Conservation (phyloP, 2,888 invertebrate genomes). For the Ichneumoninae sp. region DNA sequence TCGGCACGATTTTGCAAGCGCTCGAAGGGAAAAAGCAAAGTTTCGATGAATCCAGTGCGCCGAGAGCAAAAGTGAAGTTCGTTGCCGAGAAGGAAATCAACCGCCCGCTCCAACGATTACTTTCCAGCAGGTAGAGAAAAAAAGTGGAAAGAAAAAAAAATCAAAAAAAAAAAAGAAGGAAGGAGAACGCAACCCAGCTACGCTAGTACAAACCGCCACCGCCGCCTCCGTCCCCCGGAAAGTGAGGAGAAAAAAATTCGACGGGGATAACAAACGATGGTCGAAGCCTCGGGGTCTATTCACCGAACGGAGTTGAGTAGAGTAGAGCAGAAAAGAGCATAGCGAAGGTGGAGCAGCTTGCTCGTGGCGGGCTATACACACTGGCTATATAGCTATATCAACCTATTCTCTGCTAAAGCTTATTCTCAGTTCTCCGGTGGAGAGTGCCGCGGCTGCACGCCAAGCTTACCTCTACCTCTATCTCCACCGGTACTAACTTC, state of each 20-base stretch:
- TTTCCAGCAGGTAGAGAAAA: slow-evolving; percentile 41
- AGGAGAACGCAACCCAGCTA: slow-evolving; percentile 21
- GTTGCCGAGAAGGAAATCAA: slow-evolving; percentile 40
- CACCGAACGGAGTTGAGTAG: slow-evolving; percentile 13
- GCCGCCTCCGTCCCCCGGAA: slow-evolving; percentile 6
- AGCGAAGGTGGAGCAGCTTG: slow-evolving; percentile 27
- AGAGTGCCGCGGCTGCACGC: slow-evolving; percentile 19
- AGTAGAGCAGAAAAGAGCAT: slow-evolving; percentile 18
- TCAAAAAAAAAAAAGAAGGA: neutral
- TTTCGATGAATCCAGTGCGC: neutral
- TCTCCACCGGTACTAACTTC: slow-evolving; percentile 22
- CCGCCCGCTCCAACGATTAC: slow-evolving; percentile 31
- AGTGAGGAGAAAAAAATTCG: slow-evolving; percentile 24
- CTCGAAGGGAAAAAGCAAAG: neutral
- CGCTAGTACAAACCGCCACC: slow-evolving; percentile 12
- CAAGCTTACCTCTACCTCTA: neutral
- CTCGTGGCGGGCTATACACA: slow-evolving; percentile 7
- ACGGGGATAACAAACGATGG: slow-evolving; percentile 27
- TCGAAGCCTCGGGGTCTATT: slow-evolving; percentile 18
- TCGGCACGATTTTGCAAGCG: slow-evolving; percentile 6
- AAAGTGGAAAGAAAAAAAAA: slow-evolving; percentile 2
- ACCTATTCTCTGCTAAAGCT: slow-evolving; percentile 12
- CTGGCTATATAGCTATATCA: neutral
- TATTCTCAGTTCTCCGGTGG: slow-evolving; percentile 6
- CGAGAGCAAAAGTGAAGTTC: slow-evolving; percentile 20